These are phyloP conservation scores for Agonopterix heracliana DNA, from an alignment of 2,888 invertebrate genomes.

Conservation along the genomic window DNA sequence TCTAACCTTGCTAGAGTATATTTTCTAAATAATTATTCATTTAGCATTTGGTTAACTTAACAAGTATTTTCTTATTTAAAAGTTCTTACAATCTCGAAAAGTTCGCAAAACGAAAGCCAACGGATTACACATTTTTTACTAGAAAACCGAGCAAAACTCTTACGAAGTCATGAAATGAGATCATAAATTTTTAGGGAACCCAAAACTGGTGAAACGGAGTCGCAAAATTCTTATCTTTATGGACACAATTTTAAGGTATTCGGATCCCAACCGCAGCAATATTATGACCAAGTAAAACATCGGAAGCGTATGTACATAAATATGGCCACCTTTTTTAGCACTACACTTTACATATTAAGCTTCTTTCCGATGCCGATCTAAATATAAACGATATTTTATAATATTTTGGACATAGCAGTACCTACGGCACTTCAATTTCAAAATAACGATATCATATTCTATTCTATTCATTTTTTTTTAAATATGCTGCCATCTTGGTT, in stretches of 20 bases:
- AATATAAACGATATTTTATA: background rate
- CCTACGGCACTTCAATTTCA: too few species aligned
- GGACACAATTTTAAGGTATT: conserved; percentile 51
- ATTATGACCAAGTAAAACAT: conserved; percentile 29
- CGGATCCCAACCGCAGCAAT: conserved; percentile 30
- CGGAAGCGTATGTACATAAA: conserved; percentile 22
- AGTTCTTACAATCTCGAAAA: conserved; percentile 11
- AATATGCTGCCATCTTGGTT: too few species aligned
- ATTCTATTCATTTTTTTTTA: too few species aligned
- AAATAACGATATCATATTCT: too few species aligned
- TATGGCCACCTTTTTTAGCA: conserved; percentile 14
- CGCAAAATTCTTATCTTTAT: conserved; percentile 56
- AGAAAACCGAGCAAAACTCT: conserved; percentile 37
- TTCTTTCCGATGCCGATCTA: too few species aligned
- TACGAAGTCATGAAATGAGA: conserved; percentile 46
- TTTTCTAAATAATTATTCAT: too few species aligned
- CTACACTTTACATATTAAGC: conserved; percentile 10
- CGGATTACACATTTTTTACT: conserved; percentile 28
- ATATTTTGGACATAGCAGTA: background rate
- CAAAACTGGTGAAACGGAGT: conserved; percentile 40
- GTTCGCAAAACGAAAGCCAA: conserved; percentile 7
- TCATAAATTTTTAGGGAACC: conserved; percentile 50
- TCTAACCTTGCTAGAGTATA: too few species aligned
- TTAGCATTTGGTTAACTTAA: too few species aligned
- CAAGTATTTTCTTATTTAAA: conserved; percentile 1